Evolutionary conservation across 2,888 invertebrate genomes (phyloP).

Genomic region (Xanthorhoe spadicearia): DNA sequence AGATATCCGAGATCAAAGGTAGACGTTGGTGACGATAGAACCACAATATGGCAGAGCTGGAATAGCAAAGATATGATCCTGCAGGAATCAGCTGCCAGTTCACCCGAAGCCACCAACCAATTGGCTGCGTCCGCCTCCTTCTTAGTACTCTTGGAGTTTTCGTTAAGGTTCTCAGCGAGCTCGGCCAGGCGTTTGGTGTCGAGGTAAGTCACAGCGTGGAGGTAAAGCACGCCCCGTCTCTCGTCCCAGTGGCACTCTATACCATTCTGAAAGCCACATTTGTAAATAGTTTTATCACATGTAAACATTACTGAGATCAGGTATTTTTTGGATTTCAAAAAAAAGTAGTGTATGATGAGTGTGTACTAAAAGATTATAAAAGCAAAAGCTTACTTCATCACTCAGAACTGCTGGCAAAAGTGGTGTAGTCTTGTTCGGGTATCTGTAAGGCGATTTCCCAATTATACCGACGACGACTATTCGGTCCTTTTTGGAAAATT

Average conservation of each 20-base stretch:
- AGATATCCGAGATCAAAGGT: slow-evolving; percentile 92
- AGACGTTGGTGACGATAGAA: slow-evolving; percentile 76
- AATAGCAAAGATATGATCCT: slow-evolving; percentile 90
- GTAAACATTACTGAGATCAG: neutral
- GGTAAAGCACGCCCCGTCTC: slow-evolving; percentile 74
- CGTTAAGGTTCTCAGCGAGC: slow-evolving; percentile 64
- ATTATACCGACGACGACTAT: slow-evolving; percentile 89
- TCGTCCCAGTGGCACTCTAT: slow-evolving; percentile 86
- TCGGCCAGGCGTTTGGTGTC: slow-evolving; percentile 68
- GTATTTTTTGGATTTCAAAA: too few relatives aligned
- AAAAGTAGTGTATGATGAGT: too few relatives aligned
- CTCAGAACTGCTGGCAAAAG: slow-evolving; percentile 79
- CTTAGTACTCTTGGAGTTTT: slow-evolving; percentile 67
- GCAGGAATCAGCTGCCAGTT: slow-evolving; percentile 82
- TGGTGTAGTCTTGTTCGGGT: slow-evolving; percentile 87
- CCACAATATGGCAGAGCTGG: slow-evolving; percentile 91
- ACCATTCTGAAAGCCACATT: slow-evolving; percentile 72
- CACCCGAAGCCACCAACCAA: slow-evolving; percentile 87
- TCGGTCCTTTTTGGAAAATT: slow-evolving; percentile 81
- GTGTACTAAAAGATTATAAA: too few relatives aligned
- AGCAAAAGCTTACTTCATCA: slow-evolving; percentile 61
- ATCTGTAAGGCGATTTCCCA: slow-evolving; percentile 88
- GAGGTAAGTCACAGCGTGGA: slow-evolving; percentile 82
- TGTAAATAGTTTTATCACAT: too few relatives aligned
- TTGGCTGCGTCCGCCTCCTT: slow-evolving; percentile 78